Percentiles rank a stretch among this genome's conserved stretches.
These are phyloP conservation scores for Stenopsyche tienmushanensis DNA, from an alignment of 1,140 invertebrate species.

Conservation along the genomic window DNA sequence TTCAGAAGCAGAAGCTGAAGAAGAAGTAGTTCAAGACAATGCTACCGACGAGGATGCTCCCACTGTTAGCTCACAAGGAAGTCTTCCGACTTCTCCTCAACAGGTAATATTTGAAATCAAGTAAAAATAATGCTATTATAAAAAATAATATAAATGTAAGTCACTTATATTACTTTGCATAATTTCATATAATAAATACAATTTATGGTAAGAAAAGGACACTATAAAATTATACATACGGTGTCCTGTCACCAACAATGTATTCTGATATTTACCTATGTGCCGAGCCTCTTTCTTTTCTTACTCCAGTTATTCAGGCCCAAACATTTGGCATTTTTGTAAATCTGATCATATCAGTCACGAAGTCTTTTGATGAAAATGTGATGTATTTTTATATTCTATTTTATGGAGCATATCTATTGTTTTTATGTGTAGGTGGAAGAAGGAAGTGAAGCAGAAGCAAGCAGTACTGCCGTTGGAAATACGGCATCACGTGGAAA, in stretches of 20 bases:
- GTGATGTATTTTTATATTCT: neutral
- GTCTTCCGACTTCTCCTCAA: conserved; percentile 15
- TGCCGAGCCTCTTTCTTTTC: neutral
- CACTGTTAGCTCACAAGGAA: conserved; percentile 54
- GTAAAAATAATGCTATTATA: neutral
- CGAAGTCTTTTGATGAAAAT: too few relatives aligned
- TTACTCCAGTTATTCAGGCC: too few relatives aligned
- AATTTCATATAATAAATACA: neutral
- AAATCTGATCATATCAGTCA: too few relatives aligned
- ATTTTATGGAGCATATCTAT: neutral
- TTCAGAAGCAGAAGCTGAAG: conserved; percentile 33
- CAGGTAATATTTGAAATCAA: conserved; percentile 5
- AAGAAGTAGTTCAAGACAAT: conserved; percentile 35
- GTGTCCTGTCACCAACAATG: neutral
- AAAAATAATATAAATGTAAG: neutral
- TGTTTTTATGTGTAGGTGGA: conserved; percentile 10
- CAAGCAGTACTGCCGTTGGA: conserved; percentile 4
- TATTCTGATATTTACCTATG: neutral
- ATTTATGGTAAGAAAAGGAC: neutral
- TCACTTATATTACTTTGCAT: neutral
- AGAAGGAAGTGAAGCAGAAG: conserved; percentile 22
- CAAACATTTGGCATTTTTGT: too few relatives aligned
- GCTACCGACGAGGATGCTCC: conserved; percentile 51
- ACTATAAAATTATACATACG: neutral
- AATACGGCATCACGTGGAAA: neutral